These are phyloP conservation scores for Drosophila multiciliata DNA, from an alignment of 2,888 invertebrate genomes.

Conservation along the genomic window DNA sequence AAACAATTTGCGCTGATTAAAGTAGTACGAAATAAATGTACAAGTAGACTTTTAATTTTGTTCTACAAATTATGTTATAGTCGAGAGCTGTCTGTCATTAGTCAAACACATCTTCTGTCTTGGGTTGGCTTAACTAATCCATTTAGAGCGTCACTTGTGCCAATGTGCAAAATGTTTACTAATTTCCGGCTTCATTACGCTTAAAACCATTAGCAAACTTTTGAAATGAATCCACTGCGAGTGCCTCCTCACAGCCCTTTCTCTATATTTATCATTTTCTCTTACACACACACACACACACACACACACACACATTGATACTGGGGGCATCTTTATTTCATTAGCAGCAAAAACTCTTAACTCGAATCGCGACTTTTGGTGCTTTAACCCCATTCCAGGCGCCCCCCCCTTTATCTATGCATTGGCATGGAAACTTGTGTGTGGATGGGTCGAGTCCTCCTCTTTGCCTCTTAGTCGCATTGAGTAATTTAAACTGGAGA, in stretches of 20 bases:
- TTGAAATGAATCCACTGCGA: conserved; percentile 61
- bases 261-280: not conserved
- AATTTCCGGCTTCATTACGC: conserved; percentile 80
- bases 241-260: conserved; percentile 2
- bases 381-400: not conserved
- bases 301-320: conserved; percentile 16
- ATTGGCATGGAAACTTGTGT: conserved; percentile 37
- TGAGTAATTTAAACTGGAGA: conserved; percentile 43
- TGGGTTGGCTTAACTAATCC: conserved; percentile 3
- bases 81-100: not conserved
- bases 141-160: conserved; percentile 18
- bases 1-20: not conserved
- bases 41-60: not conserved
- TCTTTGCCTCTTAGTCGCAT: conserved; percentile 44
- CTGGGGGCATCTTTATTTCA: conserved; percentile 64
- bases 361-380: conserved; percentile 53
- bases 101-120: not conserved
- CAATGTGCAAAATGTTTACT: conserved; percentile 72
- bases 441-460: conserved; percentile 29
- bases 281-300: not conserved
- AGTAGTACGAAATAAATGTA: not conserved
- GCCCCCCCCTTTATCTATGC: conserved; percentile 8
- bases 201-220: conserved; percentile 78
- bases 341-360: conserved; percentile 53
- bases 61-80: not conserved